Conservation (phyloP, 2,797 vertebrate species). For the Atherinosoma microstoma region DNA sequence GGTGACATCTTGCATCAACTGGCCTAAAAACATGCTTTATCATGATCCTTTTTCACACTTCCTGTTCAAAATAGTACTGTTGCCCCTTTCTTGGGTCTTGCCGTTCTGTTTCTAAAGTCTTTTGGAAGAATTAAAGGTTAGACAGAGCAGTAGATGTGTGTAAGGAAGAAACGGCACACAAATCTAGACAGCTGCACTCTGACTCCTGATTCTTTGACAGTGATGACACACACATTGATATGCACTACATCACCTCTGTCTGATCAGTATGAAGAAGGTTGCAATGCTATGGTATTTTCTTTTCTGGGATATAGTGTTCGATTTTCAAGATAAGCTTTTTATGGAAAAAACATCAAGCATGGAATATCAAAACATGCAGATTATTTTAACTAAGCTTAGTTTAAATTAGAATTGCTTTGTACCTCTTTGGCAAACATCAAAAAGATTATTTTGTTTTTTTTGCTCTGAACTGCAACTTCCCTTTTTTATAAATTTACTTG, state of each 20-base stretch:
- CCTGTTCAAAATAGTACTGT: not conserved
- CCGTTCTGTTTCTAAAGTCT: not conserved
- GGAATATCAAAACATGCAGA: too few species aligned
- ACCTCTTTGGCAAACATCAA: slow-evolving; percentile 30
- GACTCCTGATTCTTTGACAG: not conserved
- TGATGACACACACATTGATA: not conserved
- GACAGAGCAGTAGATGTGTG: not conserved
- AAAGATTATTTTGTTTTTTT: slow-evolving; percentile 37
- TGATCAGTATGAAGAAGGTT: not conserved
- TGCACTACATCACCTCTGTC: not conserved
- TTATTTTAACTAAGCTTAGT: not conserved
- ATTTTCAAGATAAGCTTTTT: too few species aligned
- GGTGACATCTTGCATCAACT: too few species aligned
- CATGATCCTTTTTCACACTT: not conserved
- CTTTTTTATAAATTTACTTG: slow-evolving; percentile 45
- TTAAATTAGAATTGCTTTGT: slow-evolving; percentile 19
- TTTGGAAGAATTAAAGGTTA: not conserved
- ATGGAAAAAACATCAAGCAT: too few species aligned
- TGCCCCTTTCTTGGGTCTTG: not conserved
- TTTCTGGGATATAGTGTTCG: not conserved
- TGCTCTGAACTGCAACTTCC: slow-evolving; percentile 53
- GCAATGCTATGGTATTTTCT: not conserved
- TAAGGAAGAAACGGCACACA: not conserved
- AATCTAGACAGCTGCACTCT: not conserved
- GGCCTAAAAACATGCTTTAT: not conserved